phyloP scores from a whole-genome alignment of 2,113 vertebrate species.

The Chaenogobius annularis region DNA sequence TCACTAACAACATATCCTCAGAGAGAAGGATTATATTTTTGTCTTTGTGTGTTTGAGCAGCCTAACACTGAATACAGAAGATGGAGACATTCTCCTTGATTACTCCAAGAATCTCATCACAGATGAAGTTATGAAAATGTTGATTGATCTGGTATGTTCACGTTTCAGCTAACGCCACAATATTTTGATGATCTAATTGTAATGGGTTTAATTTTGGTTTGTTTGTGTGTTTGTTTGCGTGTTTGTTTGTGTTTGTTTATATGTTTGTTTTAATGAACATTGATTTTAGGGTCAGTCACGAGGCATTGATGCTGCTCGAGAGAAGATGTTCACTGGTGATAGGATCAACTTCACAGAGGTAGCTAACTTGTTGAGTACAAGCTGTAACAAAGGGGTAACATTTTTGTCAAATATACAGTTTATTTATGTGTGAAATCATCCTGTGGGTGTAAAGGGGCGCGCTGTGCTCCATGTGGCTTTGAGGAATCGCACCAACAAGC shows the following conservation, averaged over 20 bases:
- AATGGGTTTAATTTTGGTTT: too few species aligned
- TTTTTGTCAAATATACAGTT: neutral
- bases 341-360: conserved; percentile 99
- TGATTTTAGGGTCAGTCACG: conserved; percentile 86
- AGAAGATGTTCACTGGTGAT: conserved; percentile 90
- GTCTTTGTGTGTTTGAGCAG: conserved; percentile 68
- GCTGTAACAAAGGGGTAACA: neutral
- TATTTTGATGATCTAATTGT: neutral
- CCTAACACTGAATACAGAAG: conserved; percentile 81
- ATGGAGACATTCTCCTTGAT: conserved; percentile 92
- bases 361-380: conserved; percentile 11
- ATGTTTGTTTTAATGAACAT: neutral
- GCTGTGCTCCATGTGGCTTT: conserved; percentile 94
- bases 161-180: neutral
- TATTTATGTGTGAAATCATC: conserved; percentile 1
- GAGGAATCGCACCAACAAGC: conserved; percentile 89
- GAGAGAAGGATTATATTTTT: neutral
- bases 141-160: conserved; percentile 87
- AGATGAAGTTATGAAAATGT: conserved; percentile 88
- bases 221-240: too few species aligned
- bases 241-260: neutral
- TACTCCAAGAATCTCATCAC: conserved; percentile 96
- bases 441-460: conserved; percentile 78
- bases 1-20: neutral
- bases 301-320: conserved; percentile 86